Evolutionary conservation across 2,888 invertebrate species (phyloP).

Genomic region (Nephrocerus scutellatus): DNA sequence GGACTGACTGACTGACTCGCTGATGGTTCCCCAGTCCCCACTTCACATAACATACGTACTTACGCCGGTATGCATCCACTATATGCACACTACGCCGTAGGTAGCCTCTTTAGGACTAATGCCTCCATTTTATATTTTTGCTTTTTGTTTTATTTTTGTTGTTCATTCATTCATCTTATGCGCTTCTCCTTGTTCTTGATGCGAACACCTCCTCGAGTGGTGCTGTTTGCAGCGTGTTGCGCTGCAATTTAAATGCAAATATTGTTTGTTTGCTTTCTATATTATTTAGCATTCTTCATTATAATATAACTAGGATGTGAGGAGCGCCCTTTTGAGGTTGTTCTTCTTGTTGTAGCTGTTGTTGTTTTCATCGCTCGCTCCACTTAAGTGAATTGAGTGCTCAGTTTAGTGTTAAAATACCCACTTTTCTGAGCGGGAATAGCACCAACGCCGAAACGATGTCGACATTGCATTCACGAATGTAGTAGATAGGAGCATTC

Average conservation of each 20-base stretch:
- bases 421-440: slow-evolving; percentile 22
- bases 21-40: too few species aligned
- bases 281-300: slow-evolving; percentile 7
- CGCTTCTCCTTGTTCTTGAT: too few species aligned
- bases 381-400: slow-evolving; percentile 32
- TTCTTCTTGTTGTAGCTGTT: slow-evolving; percentile 4
- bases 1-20: too few species aligned
- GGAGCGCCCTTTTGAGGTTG: too few species aligned
- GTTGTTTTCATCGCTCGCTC: slow-evolving; percentile 18
- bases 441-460: slow-evolving; percentile 19
- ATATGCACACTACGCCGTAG: too few species aligned
- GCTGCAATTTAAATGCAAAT: slow-evolving; percentile 10
- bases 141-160: slow-evolving; percentile 6
- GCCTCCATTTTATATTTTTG: slow-evolving; percentile 9
- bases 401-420: slow-evolving; percentile 33
- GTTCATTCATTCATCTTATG: too few species aligned
- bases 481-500: too few species aligned
- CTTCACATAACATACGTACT: too few species aligned
- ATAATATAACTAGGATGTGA: too few species aligned
- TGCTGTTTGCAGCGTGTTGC: slow-evolving; percentile 4
- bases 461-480: too few species aligned
- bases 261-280: slow-evolving; percentile 7
- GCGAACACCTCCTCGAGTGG: too few species aligned
- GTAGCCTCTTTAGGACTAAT: slow-evolving; percentile 10
- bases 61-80: too few species aligned